Base-by-base conservation (phyloP, 2,797 vertebrate species). In the Xyrichtys novacula region DNA sequence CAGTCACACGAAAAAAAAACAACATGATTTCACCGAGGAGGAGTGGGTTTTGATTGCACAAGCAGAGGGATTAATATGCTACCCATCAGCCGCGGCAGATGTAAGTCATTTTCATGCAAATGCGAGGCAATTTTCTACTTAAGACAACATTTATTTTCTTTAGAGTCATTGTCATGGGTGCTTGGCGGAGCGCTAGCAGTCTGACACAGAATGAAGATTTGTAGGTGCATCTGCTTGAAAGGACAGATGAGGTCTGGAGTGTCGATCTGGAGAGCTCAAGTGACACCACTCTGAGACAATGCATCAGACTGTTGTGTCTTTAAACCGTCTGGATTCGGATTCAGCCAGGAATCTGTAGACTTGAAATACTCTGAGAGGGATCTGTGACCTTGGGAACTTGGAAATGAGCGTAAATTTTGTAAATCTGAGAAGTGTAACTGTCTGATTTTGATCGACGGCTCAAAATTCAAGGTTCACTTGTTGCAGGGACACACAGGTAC, bases 101-200 rank as follows among this genome's bases (percentile, higher is more conserved):
- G 90, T 67, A 82, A 86, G 84, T 87, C 81, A 93, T 94, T 94
- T 87, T 90, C 90, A 94, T 93, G 93, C 91, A 93, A 93, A 94
- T 94, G 70, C 42, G 19, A 69, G 28, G 87, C 83, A 86, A 92
- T 92, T 88, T 91, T 71, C 87, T 83, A 85, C 85, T 91, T 87
- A 88, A 85, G 82, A 78, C 85, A 81, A 89, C 90, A 92, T 92
- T 86, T 91, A 85, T 93, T 92, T 92, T 76, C 87, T 89, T 90
- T 87, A 81, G 88, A 86, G 91, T 80, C 89, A 74, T 75, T 86
- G 88, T 91, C 81, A 81, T 42, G 76, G 78, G 71, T 19, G 63
- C 78, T 81, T 57, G 81, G 65, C 31, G 38, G 76, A 65, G 61
- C 55, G 40, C 76, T 66, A 67, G 60, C 76, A 48, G 67, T 17